A percentile compares a stretch with the other conserved stretches of the same genome.
Evolutionary conservation across 2,113 vertebrate genomes (phyloP).

Genomic region (Nansenia antarctica): DNA sequence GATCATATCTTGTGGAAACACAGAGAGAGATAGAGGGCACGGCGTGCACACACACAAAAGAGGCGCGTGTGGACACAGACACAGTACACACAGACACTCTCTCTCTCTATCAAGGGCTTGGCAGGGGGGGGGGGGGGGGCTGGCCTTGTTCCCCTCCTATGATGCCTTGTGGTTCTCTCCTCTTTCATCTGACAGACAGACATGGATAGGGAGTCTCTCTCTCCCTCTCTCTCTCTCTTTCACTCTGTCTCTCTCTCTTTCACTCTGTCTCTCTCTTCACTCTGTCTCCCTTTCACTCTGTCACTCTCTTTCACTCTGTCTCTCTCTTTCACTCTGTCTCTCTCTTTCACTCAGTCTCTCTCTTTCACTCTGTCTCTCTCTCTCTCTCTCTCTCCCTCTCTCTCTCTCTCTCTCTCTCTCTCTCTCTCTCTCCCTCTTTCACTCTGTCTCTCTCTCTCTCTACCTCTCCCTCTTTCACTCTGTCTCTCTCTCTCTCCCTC

Average conservation of each 20-base stretch:
- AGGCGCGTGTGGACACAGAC: too few species aligned
- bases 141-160: slow-evolving; percentile 32
- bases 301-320: slow-evolving; percentile 3
- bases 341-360: not conserved
- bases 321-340: not conserved
- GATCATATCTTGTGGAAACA: too few species aligned
- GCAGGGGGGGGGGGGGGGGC: slow-evolving; percentile 13
- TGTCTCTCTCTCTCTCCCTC: not conserved
- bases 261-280: not conserved
- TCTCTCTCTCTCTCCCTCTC: slow-evolving; percentile 11
- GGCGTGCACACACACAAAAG: too few species aligned
- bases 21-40: too few species aligned
- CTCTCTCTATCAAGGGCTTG: slow-evolving; percentile 62
- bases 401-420: not conserved
- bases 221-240: slow-evolving; percentile 11
- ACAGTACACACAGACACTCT: slow-evolving; percentile 20
- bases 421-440: not conserved
- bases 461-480: not conserved
- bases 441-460: not conserved
- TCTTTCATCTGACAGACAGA: slow-evolving; percentile 17
- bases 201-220: slow-evolving; percentile 2
- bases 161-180: slow-evolving; percentile 37
- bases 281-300: not conserved
- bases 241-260: not conserved
- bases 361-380: not conserved